phyloP scores from a whole-genome alignment of 2,797 vertebrate genomes.

The Garrulus glandarius region DNA sequence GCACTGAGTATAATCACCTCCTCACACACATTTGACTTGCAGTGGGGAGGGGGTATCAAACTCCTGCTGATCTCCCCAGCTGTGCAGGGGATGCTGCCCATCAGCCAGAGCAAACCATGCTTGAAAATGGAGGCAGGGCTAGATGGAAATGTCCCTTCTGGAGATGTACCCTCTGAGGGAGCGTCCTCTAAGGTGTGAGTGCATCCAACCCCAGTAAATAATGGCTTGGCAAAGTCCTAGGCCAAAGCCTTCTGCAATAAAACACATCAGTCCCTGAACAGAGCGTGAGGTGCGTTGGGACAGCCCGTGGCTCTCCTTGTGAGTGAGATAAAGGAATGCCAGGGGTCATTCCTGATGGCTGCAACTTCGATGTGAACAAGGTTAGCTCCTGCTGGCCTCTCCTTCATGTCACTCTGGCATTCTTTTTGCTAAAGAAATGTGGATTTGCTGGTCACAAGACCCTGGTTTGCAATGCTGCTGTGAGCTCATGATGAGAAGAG shows the following conservation, averaged over 20 bases:
- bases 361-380: neutral
- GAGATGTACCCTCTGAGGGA: neutral
- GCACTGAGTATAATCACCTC: neutral
- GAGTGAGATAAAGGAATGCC: neutral
- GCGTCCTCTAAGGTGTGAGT: neutral
- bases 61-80: neutral
- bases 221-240: neutral
- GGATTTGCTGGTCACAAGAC: neutral
- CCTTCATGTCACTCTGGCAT: neutral
- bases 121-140: neutral
- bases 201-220: neutral
- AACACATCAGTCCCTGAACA: neutral
- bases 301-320: neutral
- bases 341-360: neutral
- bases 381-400: neutral
- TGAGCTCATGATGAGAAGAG: neutral
- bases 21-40: neutral
- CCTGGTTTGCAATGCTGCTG: conserved; percentile 2
- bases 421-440: neutral
- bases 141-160: neutral
- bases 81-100: neutral
- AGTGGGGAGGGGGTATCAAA: neutral
- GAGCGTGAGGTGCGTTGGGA: accelerated
- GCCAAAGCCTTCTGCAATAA: neutral
- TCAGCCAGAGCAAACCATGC: neutral